Percentiles rank a stretch among this genome's conserved stretches.
Conservation (phyloP, 2,113 vertebrate species). For the Eurypyga helias region DNA sequence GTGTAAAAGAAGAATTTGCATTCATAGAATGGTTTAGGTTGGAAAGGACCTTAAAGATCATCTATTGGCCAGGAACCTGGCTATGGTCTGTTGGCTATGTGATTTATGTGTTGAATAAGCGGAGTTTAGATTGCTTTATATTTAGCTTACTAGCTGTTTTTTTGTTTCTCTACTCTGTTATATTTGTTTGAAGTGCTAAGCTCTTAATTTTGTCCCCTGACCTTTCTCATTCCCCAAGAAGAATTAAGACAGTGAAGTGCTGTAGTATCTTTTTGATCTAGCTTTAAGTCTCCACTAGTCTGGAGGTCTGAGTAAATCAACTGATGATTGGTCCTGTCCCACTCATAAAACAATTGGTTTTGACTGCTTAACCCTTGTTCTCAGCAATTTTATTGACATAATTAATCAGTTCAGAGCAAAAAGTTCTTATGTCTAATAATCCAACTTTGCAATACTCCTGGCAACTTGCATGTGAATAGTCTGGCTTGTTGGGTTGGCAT, state of each 20-base stretch:
- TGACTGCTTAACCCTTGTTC: background rate
- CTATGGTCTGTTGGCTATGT: accelerated
- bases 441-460: background rate
- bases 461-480: background rate
- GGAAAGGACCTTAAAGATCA: too few species aligned
- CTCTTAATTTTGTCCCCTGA: background rate
- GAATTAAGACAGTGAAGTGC: background rate
- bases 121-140: background rate
- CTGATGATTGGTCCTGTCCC: background rate
- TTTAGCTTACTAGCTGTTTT: background rate
- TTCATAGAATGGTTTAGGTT: too few species aligned
- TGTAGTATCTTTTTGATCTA: background rate
- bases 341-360: background rate
- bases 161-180: background rate
- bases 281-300: background rate
- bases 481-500: background rate
- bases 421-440: background rate
- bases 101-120: background rate
- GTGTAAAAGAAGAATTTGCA: background rate
- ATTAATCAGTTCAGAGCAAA: background rate
- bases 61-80: background rate
- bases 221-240: background rate
- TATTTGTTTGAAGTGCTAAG: background rate
- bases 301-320: background rate
- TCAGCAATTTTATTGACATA: background rate